These are phyloP conservation scores for Lithosia quadra DNA, from an alignment of 2,888 invertebrate species.

Conservation along the genomic window DNA sequence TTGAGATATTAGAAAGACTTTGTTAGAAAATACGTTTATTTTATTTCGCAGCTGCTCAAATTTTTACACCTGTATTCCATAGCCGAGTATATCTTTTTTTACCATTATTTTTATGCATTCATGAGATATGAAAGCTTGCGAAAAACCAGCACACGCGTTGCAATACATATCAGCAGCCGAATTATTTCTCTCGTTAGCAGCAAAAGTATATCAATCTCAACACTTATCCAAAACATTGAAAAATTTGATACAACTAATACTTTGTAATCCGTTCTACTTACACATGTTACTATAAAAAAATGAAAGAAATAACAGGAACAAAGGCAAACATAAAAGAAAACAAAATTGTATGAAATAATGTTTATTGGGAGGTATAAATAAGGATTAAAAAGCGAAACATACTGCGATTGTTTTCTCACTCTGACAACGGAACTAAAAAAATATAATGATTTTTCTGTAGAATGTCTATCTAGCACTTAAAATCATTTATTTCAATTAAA, in stretches of 20 bases:
- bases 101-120: not conserved
- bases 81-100: not conserved
- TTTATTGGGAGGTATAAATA: slow-evolving; percentile 80
- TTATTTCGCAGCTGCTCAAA: slow-evolving; percentile 3
- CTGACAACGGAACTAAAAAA: slow-evolving; percentile 31
- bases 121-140: not conserved
- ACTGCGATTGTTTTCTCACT: slow-evolving; percentile 44
- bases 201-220: not conserved
- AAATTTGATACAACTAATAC: not conserved
- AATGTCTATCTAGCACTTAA: slow-evolving; percentile 22
- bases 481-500: not conserved
- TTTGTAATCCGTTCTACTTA: not conserved
- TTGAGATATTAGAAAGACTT: slow-evolving; percentile 32
- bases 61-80: slow-evolving; percentile 11
- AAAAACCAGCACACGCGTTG: not conserved
- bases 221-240: not conserved
- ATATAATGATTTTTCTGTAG: slow-evolving; percentile 17
- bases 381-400: slow-evolving; percentile 68
- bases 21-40: slow-evolving; percentile 6
- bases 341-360: slow-evolving; percentile 73
- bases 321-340: slow-evolving; percentile 57
- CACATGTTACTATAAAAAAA: not conserved
- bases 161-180: not conserved
- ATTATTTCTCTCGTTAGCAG: not conserved
- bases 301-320: slow-evolving; percentile 12